Percentiles rank a stretch among this genome's conserved stretches.
phyloP scores from a whole-genome alignment of 2,113 vertebrate genomes.

The Tringa solitaria region DNA sequence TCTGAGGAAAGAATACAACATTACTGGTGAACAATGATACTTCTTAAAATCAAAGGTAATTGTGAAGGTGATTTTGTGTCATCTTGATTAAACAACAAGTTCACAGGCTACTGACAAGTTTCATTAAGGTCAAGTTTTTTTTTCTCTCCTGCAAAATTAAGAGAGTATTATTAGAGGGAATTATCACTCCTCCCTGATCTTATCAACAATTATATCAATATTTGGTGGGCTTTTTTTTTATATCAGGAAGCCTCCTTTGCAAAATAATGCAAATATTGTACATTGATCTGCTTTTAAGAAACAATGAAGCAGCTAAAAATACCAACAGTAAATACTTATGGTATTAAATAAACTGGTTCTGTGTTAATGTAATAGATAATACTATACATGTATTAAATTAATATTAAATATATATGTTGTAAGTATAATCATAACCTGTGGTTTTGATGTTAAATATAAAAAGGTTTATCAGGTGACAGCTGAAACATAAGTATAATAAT shows the following conservation, averaged over 20 bases:
- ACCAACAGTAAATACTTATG: accelerated
- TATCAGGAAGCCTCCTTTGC: neutral
- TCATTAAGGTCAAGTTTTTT: neutral
- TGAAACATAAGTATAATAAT: neutral
- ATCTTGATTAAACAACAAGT: neutral
- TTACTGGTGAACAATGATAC: neutral
- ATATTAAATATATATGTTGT: neutral
- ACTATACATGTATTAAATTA: neutral
- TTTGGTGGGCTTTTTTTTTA: neutral
- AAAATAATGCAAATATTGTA: neutral
- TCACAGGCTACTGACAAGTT: neutral
- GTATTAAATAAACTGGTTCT: neutral
- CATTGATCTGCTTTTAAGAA: neutral
- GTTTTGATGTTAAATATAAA: neutral
- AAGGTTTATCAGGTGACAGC: neutral
- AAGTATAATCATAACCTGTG: neutral
- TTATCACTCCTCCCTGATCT: neutral
- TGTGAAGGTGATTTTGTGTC: neutral
- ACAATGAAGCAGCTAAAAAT: neutral
- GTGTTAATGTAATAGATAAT: neutral
- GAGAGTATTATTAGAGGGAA: neutral
- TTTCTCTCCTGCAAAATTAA: neutral
- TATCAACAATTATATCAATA: neutral
- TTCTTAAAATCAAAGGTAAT: neutral
- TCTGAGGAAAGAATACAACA: neutral